Percentiles rank a stretch among this genome's conserved stretches.
phyloP scores from a whole-genome alignment of 2,888 invertebrate species.

The Chrysolina americana region DNA sequence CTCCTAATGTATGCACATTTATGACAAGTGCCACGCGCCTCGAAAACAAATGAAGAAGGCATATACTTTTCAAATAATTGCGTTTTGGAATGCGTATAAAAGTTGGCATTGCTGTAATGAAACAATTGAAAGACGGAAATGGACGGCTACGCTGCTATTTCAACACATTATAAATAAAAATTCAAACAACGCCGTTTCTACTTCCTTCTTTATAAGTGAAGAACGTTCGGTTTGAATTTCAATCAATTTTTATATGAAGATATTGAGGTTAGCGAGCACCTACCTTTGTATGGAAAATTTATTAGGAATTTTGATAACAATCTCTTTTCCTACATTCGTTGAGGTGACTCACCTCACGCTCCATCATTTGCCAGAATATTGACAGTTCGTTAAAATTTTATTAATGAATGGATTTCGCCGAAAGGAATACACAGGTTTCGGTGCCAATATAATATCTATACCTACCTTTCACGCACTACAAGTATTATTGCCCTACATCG shows the following conservation, averaged over 20 bases:
- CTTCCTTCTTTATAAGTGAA: conserved; percentile 55
- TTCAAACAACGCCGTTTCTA: conserved; percentile 56
- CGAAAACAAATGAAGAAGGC: conserved; percentile 44
- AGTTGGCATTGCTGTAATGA: conserved; percentile 54
- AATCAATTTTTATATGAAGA: conserved; percentile 50
- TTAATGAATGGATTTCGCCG: too few species aligned
- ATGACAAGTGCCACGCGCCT: conserved; percentile 45
- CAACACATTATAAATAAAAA: conserved; percentile 57
- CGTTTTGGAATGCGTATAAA: conserved; percentile 55
- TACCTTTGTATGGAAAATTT: conserved; percentile 39
- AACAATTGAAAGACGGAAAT: conserved; percentile 56
- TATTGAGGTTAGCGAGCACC: conserved; percentile 51
- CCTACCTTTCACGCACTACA: too few species aligned
- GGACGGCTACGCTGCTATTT: conserved; percentile 55
- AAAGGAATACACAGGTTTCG: too few species aligned
- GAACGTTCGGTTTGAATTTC: conserved; percentile 48
- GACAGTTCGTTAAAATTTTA: too few species aligned
- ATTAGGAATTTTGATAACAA: conserved; percentile 49
- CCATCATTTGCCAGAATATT: background rate
- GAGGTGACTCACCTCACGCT: conserved; percentile 24
- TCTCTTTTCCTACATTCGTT: conserved; percentile 37
- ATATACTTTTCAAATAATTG: conserved; percentile 51
- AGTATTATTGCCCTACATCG: too few species aligned
- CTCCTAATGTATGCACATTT: conserved; percentile 40
- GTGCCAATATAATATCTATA: too few species aligned